These are phyloP conservation scores for Lucinisca nassula DNA, from an alignment of 2,888 invertebrate genomes.

Conservation along the genomic window DNA sequence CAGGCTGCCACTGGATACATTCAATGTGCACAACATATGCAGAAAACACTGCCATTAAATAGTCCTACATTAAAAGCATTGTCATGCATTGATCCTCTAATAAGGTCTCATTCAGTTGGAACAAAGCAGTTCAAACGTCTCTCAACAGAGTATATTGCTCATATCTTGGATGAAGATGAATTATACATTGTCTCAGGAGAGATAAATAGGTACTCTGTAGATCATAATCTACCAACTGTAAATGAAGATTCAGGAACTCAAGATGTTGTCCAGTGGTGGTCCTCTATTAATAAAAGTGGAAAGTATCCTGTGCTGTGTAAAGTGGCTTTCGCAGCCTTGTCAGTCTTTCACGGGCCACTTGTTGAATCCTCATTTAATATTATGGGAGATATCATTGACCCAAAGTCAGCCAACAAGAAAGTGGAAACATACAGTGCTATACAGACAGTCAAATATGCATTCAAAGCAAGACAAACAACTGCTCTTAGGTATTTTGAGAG, in stretches of 20 bases:
- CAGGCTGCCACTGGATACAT: background rate
- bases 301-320: background rate
- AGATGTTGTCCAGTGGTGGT: constrained; percentile 1
- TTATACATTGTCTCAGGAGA: background rate
- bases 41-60: background rate
- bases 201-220: background rate
- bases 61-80: background rate
- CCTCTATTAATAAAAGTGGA: background rate
- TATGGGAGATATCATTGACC: constrained; percentile 58
- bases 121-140: background rate
- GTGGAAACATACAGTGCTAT: constrained; percentile 24
- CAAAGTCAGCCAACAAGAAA: constrained; percentile 28
- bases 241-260: no score
- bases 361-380: constrained; percentile 62
- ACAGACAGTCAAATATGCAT: constrained; percentile 27
- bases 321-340: background rate
- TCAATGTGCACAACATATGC: background rate
- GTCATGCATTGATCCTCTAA: background rate
- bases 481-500: no score
- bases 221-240: background rate
- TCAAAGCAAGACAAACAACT: constrained; percentile 20
- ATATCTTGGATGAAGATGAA: background rate
- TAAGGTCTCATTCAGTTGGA: background rate
- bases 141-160: background rate
- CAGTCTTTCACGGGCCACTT: constrained; percentile 60